Conservation (phyloP, 2,888 invertebrate species). For the Linnaemya vulpina region DNA sequence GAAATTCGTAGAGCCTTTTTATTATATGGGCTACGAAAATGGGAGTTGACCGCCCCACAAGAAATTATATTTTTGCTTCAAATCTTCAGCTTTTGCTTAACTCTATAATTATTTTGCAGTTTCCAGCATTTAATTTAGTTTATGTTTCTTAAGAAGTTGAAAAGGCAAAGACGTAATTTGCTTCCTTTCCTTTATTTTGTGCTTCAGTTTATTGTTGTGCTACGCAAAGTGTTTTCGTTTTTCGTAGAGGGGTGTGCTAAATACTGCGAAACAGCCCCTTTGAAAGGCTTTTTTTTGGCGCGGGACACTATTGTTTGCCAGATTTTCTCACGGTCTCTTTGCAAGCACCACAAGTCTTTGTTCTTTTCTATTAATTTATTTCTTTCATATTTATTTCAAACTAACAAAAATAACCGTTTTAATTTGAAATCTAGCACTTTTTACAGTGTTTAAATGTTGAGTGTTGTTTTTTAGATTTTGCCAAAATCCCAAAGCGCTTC, state of each 20-base stretch:
- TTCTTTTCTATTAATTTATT: conserved; percentile 2
- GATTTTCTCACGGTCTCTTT: conserved; percentile 67
- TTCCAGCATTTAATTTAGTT: conserved; percentile 36
- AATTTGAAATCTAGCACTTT: conserved; percentile 44
- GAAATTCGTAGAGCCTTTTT: neutral
- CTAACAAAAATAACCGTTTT: conserved; percentile 39
- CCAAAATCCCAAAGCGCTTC: conserved; percentile 10
- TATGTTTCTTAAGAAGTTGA: conserved; percentile 45
- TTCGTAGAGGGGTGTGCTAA: conserved; percentile 50
- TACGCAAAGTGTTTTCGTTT: conserved; percentile 49
- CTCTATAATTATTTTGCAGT: conserved; percentile 67
- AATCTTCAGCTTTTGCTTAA: conserved; percentile 41
- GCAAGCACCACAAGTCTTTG: conserved; percentile 28
- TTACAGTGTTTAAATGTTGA: conserved; percentile 1
- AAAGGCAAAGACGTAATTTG: conserved; percentile 61
- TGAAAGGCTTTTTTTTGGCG: conserved; percentile 64
- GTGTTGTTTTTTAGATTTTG: conserved; percentile 1
- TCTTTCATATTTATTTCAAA: neutral
- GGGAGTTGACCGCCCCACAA: conserved; percentile 54
- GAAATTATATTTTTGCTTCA: conserved; percentile 23
- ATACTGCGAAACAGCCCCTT: conserved; percentile 57
- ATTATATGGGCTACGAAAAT: conserved; percentile 24
- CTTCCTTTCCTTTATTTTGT: conserved; percentile 19
- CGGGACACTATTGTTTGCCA: conserved; percentile 66
- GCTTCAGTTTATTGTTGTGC: conserved; percentile 26